Base-by-base conservation (phyloP, 2,888 invertebrate genomes). In the Drosophila cracens region DNA sequence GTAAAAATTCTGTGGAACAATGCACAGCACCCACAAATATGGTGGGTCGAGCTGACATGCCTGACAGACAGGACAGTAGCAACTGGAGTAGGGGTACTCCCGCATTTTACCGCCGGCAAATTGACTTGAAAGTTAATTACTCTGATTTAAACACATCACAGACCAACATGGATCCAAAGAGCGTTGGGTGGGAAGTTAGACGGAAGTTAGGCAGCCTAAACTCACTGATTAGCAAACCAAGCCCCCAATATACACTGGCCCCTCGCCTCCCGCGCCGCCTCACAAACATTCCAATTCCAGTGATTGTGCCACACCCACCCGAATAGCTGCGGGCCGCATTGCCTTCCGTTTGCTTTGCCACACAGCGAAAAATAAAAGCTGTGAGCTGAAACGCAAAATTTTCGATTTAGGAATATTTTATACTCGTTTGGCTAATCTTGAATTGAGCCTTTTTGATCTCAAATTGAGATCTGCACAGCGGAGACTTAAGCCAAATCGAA, bases 101-200 rank as follows among this genome's bases (percentile, higher is more conserved):
- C 59, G 40, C 51, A 18, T 49, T 64, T 51, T 57, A 82, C 75
- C 74, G 74, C 57, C 58, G 66, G 81, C 76, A 83, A 81, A 78
- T 82, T 81, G 69, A 74, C 78, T 83, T 70, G 64, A 76, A 81
- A 79, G 83, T 79, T 83, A 82, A 82, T 82, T 82, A 81, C 79
- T 40, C 59, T 59, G 76, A 74, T 83, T 82, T 73, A 59, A 62
- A 51, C 74, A 64, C 59, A 54, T 53, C 59, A 40, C 58, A 71
- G 36, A 53, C 49, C 25, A 18, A 38, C 27, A 57, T 13, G n/a
- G 21, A 43, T 27, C n/a, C n/a, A 49, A 10, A 16, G n/a, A 7
- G 13, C 1, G 56, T 0, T 18, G 21, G 2, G 6, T 6, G 38
- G 18, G 40, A 21, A 6, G 38, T 1, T 27, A 1, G 31, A 16